Evolutionary conservation across 1,140 invertebrate genomes (phyloP), one percentile per base, ranked within the genome.

Genomic region (Drosophila truncata): DNA sequence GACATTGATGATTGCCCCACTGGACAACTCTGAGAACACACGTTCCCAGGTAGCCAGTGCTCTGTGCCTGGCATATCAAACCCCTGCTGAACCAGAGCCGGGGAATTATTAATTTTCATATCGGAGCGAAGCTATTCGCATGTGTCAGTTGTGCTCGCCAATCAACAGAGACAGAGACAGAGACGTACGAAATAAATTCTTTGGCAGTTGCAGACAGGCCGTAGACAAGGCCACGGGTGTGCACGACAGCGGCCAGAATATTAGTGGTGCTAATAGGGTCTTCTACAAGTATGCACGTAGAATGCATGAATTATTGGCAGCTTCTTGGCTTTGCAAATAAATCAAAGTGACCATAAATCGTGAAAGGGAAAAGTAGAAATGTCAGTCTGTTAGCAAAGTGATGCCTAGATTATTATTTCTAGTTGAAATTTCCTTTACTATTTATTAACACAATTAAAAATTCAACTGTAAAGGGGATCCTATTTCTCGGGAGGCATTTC

Each of bases 71-170:
- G 76, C 70, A 87, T 83, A 70, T 49, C 64, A 77, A 79, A 18
- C 35, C 50, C 50, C 50, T n/a, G n/a, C n/a, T n/a, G 7, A 14
- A 33, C 27, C 31, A 25, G n/a, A 25, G 29, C 42, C 66, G 46
- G 54, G 41, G 79, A 83, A 83, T 87, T 87, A 87, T 87, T 87
- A 87, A 85, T 88, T 79, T 88, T 87, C 83, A 87, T 88, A 87
- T 87, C 77, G 84, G 37, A 44, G 70, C 41, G 46, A 6, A 81
- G 74, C 61, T 74, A 77, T 52, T 77, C 74, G 83, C 78, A 80
- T 86, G 57, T 82, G 73, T 86, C 82, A 85, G 63, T 47, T 54
- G 41, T 80, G 75, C 41, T 64, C 61, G 49, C 63, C 74, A 77
- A 54, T 77, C 74, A 69, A 57, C 67, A 14, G 10, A 18, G 49